Conservation (phyloP, 2,797 vertebrate genomes). For the Staurois parvus region DNA sequence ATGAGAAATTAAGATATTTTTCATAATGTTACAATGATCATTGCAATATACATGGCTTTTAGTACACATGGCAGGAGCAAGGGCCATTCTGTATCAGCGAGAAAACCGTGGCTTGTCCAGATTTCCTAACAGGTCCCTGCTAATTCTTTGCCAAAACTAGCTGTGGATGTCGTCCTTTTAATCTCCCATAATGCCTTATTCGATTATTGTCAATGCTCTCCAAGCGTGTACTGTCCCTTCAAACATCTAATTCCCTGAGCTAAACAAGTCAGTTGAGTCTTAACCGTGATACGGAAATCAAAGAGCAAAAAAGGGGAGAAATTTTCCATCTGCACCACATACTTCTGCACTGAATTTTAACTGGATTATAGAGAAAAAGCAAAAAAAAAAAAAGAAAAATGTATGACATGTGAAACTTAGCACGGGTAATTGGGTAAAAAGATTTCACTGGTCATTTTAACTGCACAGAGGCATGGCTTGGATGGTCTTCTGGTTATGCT, state of each 20-base stretch:
- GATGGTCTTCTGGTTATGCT: conserved; percentile 79
- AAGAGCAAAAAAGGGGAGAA: conserved; percentile 73
- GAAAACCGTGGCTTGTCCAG: conserved; percentile 79
- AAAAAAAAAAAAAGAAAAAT: background rate
- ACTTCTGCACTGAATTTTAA: conserved; percentile 60
- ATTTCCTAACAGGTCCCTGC: conserved; percentile 79
- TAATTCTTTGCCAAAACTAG: conserved; percentile 84
- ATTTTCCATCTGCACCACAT: conserved; percentile 70
- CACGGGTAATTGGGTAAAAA: conserved; percentile 76
- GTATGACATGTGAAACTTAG: conserved; percentile 74
- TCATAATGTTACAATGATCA: conserved; percentile 23
- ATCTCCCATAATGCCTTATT: conserved; percentile 83
- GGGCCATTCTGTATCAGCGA: conserved; percentile 78
- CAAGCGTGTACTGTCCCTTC: conserved; percentile 79
- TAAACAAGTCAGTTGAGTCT: conserved; percentile 78
- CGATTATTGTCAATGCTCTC: conserved; percentile 83
- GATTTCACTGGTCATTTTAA: conserved; percentile 68
- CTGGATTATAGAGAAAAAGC: conserved; percentile 60
- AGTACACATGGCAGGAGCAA: conserved; percentile 76
- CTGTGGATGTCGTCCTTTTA: conserved; percentile 80
- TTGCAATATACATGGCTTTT: conserved; percentile 20
- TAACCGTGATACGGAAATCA: conserved; percentile 76
- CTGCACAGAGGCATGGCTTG: conserved; percentile 81
- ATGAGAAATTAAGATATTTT: background rate
- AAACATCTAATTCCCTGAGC: conserved; percentile 78